Conservation (phyloP, 2,113 vertebrate species). For the Eidolon helvum region DNA sequence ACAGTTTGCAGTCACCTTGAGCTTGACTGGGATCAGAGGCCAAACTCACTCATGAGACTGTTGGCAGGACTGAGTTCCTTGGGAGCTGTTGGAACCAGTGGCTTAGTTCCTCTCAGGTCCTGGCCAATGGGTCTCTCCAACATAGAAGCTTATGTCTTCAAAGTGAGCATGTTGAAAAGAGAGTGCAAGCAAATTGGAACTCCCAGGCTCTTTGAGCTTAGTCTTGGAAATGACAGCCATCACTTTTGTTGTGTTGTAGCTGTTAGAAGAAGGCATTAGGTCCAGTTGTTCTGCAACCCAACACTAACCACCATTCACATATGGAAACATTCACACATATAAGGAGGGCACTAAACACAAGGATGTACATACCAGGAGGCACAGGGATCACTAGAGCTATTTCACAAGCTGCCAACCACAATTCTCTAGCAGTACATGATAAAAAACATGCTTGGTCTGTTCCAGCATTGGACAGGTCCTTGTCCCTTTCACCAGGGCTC, state of each 20-base stretch:
- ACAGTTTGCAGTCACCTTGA: background rate
- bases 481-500: background rate
- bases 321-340: too few species aligned
- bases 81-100: background rate
- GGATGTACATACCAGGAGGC: background rate
- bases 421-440: background rate
- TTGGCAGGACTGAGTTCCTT: background rate
- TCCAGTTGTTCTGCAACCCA: too few species aligned
- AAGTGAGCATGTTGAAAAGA: background rate
- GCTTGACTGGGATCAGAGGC: background rate
- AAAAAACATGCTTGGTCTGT: background rate
- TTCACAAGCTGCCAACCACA: background rate
- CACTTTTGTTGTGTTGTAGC: background rate
- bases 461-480: background rate
- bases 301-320: too few species aligned
- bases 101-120: background rate
- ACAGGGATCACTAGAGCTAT: accelerated
- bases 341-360: background rate
- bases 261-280: background rate
- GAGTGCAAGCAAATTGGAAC: background rate
- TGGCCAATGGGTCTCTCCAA: background rate
- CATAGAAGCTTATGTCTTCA: background rate
- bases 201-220: background rate
- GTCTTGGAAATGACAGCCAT: background rate
- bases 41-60: background rate